Evolutionary conservation across 2,888 invertebrate species (phyloP), one percentile per base, ranked within the genome.

Genomic region (Pocota personata): DNA sequence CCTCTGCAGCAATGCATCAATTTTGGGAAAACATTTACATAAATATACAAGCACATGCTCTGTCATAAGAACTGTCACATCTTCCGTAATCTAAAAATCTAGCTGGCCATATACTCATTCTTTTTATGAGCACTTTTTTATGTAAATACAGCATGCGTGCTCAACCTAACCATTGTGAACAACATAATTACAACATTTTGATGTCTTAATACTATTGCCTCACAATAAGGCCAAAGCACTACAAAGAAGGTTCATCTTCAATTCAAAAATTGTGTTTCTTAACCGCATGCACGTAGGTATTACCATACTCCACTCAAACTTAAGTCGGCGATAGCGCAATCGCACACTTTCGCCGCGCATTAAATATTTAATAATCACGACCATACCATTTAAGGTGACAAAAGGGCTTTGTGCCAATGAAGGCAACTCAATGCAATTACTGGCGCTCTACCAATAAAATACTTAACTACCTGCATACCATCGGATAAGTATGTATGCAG

Each of bases 361-460:
- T 8, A 6, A 3, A 16, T 8, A 1, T 43, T 43, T 43, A 8
- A 46, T 2, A 8, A 12, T 48, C 10, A 48, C 48, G 21, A 48
- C 48, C 21, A 21, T 0, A 50, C 79, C 66, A 58, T 71, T 82
- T 76, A 69, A 48, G 76, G 75, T 21, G 76, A 76, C 76, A 69
- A 62, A 82, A 76, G 76, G 80, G 69, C 69, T 69, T 40, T 46
- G 52, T 48, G 75, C 69, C 71, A 71, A 64, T 24, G 14, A 8
- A 57, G 10, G 48, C n/a, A 58, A 30, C 37, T 58, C 21, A 32
- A 4, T 37, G 27, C 40, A 60, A 55, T 43, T 14, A 43, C 52
- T 64, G 78, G 78, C 78, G 78, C 78, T 78, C 19, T 60, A 24
- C 16, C 8, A 46, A 57, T n/a, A 30, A 69, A 72, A 50, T 32